Conservation (phyloP, 2,113 vertebrate species). For the Donacobius atricapilla region DNA sequence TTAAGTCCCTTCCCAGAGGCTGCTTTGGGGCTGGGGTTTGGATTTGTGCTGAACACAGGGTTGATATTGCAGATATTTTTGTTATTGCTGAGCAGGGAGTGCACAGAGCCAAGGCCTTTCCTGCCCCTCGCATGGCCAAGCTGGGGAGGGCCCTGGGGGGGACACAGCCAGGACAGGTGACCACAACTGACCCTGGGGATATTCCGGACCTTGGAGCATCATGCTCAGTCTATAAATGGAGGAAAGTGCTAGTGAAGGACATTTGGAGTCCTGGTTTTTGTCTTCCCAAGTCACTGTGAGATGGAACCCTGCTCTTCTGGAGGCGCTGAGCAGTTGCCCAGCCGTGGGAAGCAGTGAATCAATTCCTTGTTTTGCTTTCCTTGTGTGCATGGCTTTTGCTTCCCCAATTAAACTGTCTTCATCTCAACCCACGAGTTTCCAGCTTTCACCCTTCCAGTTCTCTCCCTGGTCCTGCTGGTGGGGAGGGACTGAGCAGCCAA, state of each 20-base stretch:
- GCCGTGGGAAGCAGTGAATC: neutral
- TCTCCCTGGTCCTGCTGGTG: neutral
- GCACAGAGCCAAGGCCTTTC: neutral
- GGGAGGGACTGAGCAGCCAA: neutral
- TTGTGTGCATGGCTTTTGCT: rapidly evolving
- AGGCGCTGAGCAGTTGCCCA: neutral
- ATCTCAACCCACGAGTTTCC: neutral
- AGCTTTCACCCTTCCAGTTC: neutral
- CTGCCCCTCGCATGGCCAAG: rapidly evolving
- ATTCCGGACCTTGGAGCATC: neutral
- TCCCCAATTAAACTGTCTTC: neutral
- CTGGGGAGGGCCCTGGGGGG: neutral
- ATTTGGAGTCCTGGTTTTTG: neutral
- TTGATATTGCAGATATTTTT: too few species aligned
- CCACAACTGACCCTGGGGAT: neutral
- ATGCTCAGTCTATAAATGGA: neutral
- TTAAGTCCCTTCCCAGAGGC: rapidly evolving
- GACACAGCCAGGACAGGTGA: neutral
- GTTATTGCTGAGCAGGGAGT: neutral
- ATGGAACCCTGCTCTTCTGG: neutral
- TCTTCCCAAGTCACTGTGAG: neutral
- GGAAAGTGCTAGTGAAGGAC: neutral
- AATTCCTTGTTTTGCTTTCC: neutral
- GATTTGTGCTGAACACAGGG: neutral
- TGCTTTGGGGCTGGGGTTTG: neutral